Percentiles rank a stretch among this genome's conserved stretches.
Evolutionary conservation across 2,113 vertebrate genomes (phyloP).

Genomic region (Crotalus tigris): DNA sequence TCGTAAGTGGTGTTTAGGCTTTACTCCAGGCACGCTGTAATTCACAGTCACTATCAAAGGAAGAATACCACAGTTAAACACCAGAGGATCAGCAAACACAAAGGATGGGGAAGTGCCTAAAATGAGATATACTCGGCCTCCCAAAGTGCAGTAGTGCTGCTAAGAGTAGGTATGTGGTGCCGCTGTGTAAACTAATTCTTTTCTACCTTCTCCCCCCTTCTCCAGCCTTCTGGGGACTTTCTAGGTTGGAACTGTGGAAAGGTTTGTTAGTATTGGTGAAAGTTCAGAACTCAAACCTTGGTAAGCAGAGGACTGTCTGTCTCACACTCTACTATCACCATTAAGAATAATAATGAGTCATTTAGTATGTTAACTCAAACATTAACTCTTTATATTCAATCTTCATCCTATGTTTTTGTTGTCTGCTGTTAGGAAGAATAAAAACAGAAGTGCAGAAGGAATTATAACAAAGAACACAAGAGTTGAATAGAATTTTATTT

Average conservation of each 20-base stretch:
- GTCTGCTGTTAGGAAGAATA: neutral
- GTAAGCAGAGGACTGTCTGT: neutral
- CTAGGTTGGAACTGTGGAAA: neutral
- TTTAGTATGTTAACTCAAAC: neutral
- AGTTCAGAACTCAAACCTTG: neutral
- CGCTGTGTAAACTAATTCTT: neutral
- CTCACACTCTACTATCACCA: neutral
- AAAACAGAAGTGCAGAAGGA: neutral
- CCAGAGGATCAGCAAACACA: neutral
- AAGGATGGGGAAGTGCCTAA: neutral
- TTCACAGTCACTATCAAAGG: no score
- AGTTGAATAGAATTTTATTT: neutral
- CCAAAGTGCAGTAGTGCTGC: neutral
- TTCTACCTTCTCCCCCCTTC: neutral
- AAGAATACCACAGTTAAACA: neutral
- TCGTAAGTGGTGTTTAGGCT: no score
- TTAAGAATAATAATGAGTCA: neutral
- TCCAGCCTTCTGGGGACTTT: neutral
- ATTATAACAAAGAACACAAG: neutral
- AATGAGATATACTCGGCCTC: neutral
- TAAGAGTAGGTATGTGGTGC: neutral
- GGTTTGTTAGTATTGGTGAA: neutral
- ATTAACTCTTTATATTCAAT: neutral
- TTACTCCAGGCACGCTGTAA: no score
- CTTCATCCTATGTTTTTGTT: neutral